Conservation (phyloP, 2,888 invertebrate genomes). For the Punctoribates punctum region DNA sequence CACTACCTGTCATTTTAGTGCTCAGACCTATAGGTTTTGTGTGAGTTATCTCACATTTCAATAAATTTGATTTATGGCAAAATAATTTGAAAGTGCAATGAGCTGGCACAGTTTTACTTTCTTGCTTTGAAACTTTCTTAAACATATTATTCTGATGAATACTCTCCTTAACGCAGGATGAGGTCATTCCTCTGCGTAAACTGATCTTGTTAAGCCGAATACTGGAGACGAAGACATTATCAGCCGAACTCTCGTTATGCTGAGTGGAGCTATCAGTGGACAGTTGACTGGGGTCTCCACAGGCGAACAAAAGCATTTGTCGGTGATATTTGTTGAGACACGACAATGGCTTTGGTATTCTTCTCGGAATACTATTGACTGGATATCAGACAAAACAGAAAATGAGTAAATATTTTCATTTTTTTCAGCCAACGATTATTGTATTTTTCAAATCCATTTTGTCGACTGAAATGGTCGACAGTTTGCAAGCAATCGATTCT, state of each 20-base stretch:
- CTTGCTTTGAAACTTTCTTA: no score
- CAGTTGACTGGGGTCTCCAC: constrained; percentile 34
- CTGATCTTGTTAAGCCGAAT: not conserved
- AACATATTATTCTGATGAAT: no score
- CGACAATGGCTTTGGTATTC: constrained; percentile 6
- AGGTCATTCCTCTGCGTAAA: not conserved
- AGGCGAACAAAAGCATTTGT: constrained; percentile 36
- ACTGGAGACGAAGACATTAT: not conserved
- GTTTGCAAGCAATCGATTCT: constrained; percentile 8
- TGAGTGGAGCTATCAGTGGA: constrained; percentile 29
- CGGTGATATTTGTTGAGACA: constrained; percentile 27
- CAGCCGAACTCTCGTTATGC: not conserved
- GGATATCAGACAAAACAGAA: not conserved
- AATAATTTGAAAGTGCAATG: no score
- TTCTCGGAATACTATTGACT: not conserved
- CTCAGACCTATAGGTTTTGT: not conserved
- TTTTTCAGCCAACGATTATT: not conserved
- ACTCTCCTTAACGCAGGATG: no score
- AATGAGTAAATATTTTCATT: not conserved
- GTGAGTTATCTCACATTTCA: not conserved
- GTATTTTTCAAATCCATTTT: not conserved
- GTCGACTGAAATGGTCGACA: not conserved
- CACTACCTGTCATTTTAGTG: constrained; percentile 1
- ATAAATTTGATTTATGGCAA: not conserved
- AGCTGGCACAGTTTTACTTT: no score